These are phyloP conservation scores for Myotis planiceps DNA, from an alignment of 2,797 vertebrate genomes.

Conservation along the genomic window DNA sequence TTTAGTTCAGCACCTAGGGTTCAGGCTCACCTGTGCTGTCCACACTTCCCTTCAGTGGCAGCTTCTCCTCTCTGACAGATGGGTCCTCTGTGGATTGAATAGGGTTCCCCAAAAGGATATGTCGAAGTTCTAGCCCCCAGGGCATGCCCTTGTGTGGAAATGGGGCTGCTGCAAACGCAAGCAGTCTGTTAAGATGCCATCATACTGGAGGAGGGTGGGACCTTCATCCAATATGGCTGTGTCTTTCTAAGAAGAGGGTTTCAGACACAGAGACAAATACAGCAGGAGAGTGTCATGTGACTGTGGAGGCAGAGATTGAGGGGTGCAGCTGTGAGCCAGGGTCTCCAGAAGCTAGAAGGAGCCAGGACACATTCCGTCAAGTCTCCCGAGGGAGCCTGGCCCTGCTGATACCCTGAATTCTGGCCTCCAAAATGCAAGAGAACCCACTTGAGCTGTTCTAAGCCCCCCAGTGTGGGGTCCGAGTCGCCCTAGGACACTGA, in stretches of 20 bases:
- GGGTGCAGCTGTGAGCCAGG: background rate
- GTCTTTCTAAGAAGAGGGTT: background rate
- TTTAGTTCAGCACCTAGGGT: background rate
- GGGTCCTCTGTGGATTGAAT: background rate
- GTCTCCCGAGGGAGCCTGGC: background rate
- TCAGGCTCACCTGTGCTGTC: background rate
- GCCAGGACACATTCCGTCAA: fast-evolving
- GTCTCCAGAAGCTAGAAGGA: background rate
- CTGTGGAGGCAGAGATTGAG: background rate
- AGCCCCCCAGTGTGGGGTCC: fast-evolving
- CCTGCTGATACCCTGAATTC: background rate
- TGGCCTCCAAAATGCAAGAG: fast-evolving
- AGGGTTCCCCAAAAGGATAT: background rate
- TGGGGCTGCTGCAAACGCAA: background rate
- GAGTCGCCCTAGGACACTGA: background rate
- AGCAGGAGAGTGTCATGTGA: fast-evolving
- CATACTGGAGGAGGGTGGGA: background rate
- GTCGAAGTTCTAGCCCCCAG: background rate
- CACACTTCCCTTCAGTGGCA: background rate
- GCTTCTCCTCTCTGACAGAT: background rate
- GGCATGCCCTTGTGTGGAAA: background rate
- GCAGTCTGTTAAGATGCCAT: background rate
- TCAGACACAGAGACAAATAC: background rate
- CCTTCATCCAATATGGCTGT: background rate
- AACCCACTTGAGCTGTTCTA: fast-evolving